Conservation (phyloP, 92 coral and sea anemone species). For the Actinostola sp. region DNA sequence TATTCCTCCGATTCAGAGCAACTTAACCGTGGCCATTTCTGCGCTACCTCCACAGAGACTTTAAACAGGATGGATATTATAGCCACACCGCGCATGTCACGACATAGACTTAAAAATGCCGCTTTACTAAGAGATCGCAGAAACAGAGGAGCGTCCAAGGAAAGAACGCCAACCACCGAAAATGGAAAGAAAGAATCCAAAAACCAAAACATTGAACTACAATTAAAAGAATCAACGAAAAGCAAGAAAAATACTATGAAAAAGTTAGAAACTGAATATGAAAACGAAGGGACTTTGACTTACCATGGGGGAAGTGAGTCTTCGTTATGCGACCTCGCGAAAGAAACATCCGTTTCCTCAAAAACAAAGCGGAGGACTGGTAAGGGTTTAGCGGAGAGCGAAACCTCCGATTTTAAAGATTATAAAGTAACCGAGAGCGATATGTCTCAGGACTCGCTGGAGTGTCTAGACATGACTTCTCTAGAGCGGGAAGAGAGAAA, state of each 20-base stretch:
- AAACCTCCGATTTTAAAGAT: neutral
- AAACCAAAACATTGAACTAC: neutral
- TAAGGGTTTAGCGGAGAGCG: neutral
- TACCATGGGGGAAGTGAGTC: constrained; percentile 34
- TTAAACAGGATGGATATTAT: constrained; percentile 10
- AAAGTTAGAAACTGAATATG: constrained; percentile 13
- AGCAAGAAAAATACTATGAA: neutral
- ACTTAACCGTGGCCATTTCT: neutral
- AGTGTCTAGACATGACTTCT: constrained; percentile 4
- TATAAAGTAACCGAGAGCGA: constrained; percentile 12
- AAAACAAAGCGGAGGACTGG: neutral
- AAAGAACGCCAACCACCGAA: neutral
- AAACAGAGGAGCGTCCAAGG: constrained; percentile 28
- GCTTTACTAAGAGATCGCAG: constrained; percentile 36
- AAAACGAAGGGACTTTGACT: constrained; percentile 5
- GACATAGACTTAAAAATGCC: constrained; percentile 34
- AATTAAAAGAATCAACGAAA: constrained; percentile 6
- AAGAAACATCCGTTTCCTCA: neutral
- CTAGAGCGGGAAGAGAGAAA: neutral
- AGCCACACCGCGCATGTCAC: constrained; percentile 30
- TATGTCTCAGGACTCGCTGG: constrained; percentile 26
- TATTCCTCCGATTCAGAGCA: constrained; percentile 44
- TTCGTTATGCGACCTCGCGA: neutral
- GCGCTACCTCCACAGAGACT: constrained; percentile 5
- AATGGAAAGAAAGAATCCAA: neutral